phyloP scores from a whole-genome alignment of 2,797 vertebrate genomes.

The Poecilia gillii region DNA sequence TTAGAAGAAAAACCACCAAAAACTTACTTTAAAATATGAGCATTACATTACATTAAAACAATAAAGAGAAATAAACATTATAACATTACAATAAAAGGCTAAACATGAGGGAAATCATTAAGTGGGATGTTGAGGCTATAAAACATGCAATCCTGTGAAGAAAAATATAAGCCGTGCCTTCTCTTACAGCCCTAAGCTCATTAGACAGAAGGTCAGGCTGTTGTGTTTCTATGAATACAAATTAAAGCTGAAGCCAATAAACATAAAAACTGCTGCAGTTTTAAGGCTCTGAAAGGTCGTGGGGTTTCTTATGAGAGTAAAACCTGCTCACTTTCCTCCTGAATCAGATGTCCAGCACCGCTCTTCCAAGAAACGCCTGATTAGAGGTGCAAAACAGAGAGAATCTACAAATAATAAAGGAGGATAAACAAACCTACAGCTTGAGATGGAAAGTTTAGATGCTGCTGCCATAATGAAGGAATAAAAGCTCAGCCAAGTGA shows the following conservation, averaged over 20 bases:
- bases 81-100: neutral
- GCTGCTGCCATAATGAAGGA: neutral
- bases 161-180: neutral
- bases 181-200: neutral
- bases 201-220: neutral
- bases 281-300: neutral
- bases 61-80: neutral
- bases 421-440: neutral
- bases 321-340: neutral
- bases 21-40: neutral
- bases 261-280: neutral
- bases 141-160: neutral
- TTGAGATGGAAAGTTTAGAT: neutral
- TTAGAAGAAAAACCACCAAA: neutral
- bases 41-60: neutral
- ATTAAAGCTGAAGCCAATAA: neutral
- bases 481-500: conserved; percentile 1
- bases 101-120: neutral
- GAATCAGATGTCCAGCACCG: neutral
- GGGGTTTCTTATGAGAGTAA: neutral
- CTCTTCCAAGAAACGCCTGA: neutral
- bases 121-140: neutral
- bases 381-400: neutral
- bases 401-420: neutral
- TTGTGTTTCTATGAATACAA: neutral